These are phyloP conservation scores for Ficedula albicollis DNA, from an alignment of 2,797 vertebrate genomes.

Conservation along the genomic window DNA sequence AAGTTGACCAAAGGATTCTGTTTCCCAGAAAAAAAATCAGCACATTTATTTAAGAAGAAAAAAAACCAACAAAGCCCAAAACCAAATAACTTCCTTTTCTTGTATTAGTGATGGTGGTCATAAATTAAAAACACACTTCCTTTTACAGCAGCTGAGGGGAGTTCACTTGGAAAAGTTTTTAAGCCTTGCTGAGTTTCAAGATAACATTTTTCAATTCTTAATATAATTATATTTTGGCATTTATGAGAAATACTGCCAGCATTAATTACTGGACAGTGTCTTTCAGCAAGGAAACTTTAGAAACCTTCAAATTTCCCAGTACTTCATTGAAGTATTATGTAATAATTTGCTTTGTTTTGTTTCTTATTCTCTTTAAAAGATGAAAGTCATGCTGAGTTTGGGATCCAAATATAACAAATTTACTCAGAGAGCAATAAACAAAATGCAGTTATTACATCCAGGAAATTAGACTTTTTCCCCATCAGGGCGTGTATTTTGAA, in stretches of 20 bases:
- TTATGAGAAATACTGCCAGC: not conserved
- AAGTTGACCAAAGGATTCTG: not conserved
- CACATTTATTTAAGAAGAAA: not conserved
- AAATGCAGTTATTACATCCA: not conserved
- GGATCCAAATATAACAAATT: constrained; percentile 17
- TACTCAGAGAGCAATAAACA: not conserved
- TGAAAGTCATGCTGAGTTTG: not conserved
- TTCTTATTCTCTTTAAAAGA: not conserved
- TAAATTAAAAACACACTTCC: not conserved
- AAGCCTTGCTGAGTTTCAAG: constrained; percentile 8
- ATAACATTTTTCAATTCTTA: not conserved
- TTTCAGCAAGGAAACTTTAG: constrained; percentile 4
- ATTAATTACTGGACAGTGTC: not conserved
- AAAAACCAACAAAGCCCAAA: not conserved
- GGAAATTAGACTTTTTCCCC: not conserved
- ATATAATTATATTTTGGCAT: not conserved
- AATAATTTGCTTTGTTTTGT: not conserved
- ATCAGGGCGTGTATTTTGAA: not conserved
- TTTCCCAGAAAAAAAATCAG: not conserved
- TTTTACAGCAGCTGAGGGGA: not conserved
- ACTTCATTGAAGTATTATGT: not conserved
- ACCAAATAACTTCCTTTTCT: not conserved
- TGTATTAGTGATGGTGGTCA: not conserved
- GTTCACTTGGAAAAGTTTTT: not conserved
- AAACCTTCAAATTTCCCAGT: constrained; percentile 22